Base-by-base conservation (phyloP, 2,797 vertebrate species). In the Setipinna tenuifilis region DNA sequence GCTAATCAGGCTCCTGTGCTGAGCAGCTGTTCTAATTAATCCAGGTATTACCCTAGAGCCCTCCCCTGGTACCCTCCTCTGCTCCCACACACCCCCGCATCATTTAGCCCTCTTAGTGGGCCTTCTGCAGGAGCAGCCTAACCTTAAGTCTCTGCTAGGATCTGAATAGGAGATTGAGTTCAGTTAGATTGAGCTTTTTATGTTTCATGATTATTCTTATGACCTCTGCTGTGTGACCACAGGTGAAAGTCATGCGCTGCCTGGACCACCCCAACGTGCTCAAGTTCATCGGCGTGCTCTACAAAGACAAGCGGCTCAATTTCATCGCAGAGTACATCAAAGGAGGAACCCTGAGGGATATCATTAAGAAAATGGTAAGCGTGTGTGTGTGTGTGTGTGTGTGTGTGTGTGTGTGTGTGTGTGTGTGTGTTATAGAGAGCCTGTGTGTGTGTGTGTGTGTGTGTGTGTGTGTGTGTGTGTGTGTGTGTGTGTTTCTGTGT, bases 231-330 rank as follows among this genome's bases (percentile, higher is more conserved):
- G 50, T 44, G 35, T 41, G 31, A 1, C 25, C 0, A 14, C 91
- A 99, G 98, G 98, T 99, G 87, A 99, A 99, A 90, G 98, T 99
- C 88, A 99, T 99, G 98, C 96, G 98, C 9, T 98, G 98, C 87
- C 92, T 99, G 88, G 98, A 99, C 82, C 98, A 99, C 88, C 98
- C 98, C 23, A 99, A 99, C 0, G 98, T 99, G 85, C 97, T 99
- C 78, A 97, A 95, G 93, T 99, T 99, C 92, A 99, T 99, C 0
- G 98, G 98, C 0, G 98, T 99, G 83, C 97, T 99, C 81, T 99
- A 99, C 91, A 99, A 99, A 90, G 98, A 99, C 94, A 99, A 98
- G 93, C 95, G 98, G 84, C 96, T 99, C 88, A 99, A 99, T 94
- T 99, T 99, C 93, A 99, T 99, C 83, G 96, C 98, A 0, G 98